Base-by-base conservation (phyloP, 2,888 invertebrate genomes). In the Macaria notata region DNA sequence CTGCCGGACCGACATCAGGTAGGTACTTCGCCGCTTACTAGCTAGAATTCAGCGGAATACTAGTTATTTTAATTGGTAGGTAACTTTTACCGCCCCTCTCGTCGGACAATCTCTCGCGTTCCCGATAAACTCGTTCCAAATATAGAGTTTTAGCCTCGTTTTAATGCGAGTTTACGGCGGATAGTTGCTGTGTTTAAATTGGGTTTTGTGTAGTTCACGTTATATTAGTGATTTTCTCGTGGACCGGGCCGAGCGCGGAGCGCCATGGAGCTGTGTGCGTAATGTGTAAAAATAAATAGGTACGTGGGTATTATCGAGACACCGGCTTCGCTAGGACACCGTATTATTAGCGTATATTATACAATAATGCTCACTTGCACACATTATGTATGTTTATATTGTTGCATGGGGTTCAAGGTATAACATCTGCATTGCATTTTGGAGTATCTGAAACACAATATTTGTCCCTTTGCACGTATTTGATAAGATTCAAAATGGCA, bases 221-320 rank as follows among this genome's bases (percentile, higher is more conserved):
- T 69, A 68, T 19, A 19, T 73, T 78, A 76, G 75, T 76, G 74
- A 79, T 84, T 81, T 84, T 84, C 79, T 83, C 79, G 76, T 78
- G 84, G 81, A 77, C 87, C 85, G 88, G 88, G 88, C 81, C 43
- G 43, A 44, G 49, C 33, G 80, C 81, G 80, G 73, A 59, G 60
- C 53, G 69, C 68, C 80, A 82, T 88, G 88, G 88, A 89, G 89
- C 89, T 87, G 87, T 83, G 85, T 81, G 84, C 88, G 90, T 89
- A 90, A 91, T 82, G 88, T 80, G 86, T 90, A 91, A 89, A 90
- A 91, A 91, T 91, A 90, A 90, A 90, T 89, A 65, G 59, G 63
- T 67, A 88, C 84, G 78, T 83, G 81, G 77, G 84, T 86, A 87
- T 85, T 88, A 88, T 86, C 84, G 83, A 88, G 89, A 88, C 88